Evolutionary conservation across 2,113 vertebrate species (phyloP).

Genomic region (Bubo bubo): DNA sequence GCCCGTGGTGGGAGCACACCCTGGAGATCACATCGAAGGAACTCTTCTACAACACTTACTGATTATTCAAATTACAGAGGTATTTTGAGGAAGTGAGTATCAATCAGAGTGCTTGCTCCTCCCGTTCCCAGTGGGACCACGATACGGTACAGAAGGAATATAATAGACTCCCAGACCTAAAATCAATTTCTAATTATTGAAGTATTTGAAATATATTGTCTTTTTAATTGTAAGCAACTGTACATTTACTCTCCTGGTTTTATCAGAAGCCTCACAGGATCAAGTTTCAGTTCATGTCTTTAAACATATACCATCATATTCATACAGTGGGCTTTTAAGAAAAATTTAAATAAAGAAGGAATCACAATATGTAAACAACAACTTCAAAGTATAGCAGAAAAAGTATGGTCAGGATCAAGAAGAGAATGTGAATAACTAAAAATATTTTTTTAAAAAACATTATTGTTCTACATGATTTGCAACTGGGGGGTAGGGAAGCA

Average conservation of each 20-base stretch:
- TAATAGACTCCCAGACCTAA: not conserved
- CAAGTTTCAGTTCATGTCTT: not conserved
- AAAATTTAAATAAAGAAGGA: not conserved
- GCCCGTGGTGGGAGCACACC: rapidly evolving
- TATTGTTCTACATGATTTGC: not conserved
- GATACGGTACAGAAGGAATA: not conserved
- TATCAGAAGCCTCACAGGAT: not conserved
- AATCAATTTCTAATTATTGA: not conserved
- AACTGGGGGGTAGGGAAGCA: not conserved
- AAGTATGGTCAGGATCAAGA: not conserved
- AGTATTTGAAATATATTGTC: not conserved
- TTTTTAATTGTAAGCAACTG: not conserved
- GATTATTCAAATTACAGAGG: not conserved
- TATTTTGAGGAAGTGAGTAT: not conserved
- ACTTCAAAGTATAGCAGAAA: not conserved
- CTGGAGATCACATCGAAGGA: not conserved
- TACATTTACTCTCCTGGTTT: not conserved
- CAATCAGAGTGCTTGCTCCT: not conserved
- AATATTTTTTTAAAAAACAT: too few species aligned
- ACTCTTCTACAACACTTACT: not conserved
- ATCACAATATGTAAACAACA: not conserved
- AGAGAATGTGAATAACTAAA: not conserved
- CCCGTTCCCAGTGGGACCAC: not conserved
- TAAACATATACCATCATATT: not conserved
- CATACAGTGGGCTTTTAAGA: not conserved